Evolutionary conservation across 2,888 invertebrate species (phyloP), one percentile per base, ranked within the genome.

Genomic region (Melanostoma scalare): DNA sequence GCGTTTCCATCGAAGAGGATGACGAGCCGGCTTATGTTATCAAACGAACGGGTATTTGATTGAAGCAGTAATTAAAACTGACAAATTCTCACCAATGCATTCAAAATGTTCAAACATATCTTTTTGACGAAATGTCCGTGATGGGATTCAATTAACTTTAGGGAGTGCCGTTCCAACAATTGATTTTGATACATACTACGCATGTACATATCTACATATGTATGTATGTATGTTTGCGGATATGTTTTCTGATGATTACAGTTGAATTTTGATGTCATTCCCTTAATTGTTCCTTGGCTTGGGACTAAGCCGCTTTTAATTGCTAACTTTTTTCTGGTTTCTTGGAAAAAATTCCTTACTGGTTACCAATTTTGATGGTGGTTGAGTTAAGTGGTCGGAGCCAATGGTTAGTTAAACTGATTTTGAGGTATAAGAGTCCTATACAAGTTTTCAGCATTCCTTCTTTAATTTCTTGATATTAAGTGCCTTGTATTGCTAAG

Each of bases 11-110:
- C 55, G 44, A 74, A 61, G 42, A 40, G 36, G n/a, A 73, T 36
- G 61, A 68, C 36, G 48, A 60, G 42, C 35, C 52, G 30, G 35
- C n/a, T 65, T 40, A 46, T 50, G 65, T 77, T 60, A 71, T 81
- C 74, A 50, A n/a, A 50, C 36, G 42, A 82, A 73, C 40, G 56
- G 52, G 73, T 58, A 69, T 78, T 82, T 73, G 82, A 82, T 82
- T 82, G 78, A 58, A 40, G 63, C 52, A 63, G 79, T 75, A 79
- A 84, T 84, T 84, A 84, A 84, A 84, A 79, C 75, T 79, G 84
- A 84, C 82, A 84, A 79, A 84, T 79, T 84, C 74, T 84, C 79
- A 84, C 84, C 74, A 75, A 74, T 31, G 48, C 58, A 52, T 56
- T 63, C 60, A 35, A 67, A 73, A 75, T 52, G 35, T 3, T 46